Conservation (phyloP, 2,797 vertebrate species). For the Onychomys torridus region DNA sequence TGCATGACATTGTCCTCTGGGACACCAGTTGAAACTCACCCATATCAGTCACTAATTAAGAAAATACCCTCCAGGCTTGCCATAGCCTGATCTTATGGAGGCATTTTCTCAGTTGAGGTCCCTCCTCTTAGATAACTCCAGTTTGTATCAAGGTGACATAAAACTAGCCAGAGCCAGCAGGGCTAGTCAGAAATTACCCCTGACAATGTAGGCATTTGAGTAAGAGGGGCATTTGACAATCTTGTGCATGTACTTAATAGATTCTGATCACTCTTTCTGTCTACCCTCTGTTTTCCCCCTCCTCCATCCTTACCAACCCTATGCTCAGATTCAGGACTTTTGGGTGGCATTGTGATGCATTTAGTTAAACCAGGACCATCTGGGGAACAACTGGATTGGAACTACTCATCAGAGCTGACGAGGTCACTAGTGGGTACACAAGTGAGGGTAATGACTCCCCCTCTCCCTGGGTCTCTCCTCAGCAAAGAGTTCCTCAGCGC, state of each 20-base stretch:
- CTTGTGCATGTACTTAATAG: not conserved
- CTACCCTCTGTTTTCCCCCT: not conserved
- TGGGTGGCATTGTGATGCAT: not conserved
- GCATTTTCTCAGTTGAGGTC: not conserved
- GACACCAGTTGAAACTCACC: not conserved
- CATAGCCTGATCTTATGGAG: not conserved
- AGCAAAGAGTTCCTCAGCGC: not conserved
- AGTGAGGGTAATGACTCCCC: not conserved
- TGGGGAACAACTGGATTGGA: not conserved
- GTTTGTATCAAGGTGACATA: not conserved
- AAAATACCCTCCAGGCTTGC: not conserved
- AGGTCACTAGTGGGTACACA: not conserved
- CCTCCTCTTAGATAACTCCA: too few relatives aligned
- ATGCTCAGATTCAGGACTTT: not conserved
- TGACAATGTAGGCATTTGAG: not conserved
- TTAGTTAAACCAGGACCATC: not conserved
- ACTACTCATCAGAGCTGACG: not conserved
- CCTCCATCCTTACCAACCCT: not conserved
- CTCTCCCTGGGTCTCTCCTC: not conserved
- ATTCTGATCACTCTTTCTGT: not conserved
- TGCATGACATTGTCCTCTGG: not conserved
- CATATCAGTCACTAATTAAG: not conserved
- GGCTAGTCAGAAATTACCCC: not conserved
- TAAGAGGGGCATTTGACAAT: not conserved
- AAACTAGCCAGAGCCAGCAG: not conserved